Evolutionary conservation across 2,113 vertebrate genomes (phyloP), one percentile per base, ranked within the genome.

Genomic region (Myotis yumanensis): DNA sequence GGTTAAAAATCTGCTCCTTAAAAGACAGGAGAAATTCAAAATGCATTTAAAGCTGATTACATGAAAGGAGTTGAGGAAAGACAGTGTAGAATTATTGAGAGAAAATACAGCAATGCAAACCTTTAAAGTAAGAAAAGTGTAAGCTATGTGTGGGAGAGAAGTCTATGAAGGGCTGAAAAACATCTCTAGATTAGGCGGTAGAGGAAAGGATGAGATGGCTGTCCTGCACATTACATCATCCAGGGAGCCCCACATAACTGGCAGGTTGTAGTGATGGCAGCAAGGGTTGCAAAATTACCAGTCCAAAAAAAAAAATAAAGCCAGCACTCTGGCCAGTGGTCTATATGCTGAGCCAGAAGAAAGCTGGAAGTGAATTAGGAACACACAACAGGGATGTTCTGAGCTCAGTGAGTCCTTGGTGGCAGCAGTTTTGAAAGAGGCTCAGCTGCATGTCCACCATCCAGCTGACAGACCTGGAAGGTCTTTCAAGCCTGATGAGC

Each of bases 391-490:
- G 32, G 7, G 40, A 16, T 51, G 73, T 73, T 89, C 14, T 32
- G 76, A 79, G 2, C 14, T 71, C 59, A 37, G 43, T 37, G 2
- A 30, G 86, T 75, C 51, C 73, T 1, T 37, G 46, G 69, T 76
- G 43, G 54, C 35, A 79, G 25, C 76, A 64, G 7, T 72, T 95
- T 93, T 62, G 59, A 84, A 52, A 37, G 85, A 88, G 82, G 6
- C 76, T 83, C 91, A 89, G 86, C 73, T 95, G 76, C 20, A 1
- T 62, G 77, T 83, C 93, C 59, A 32, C 7, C 18, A 23, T 84
- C 82, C 89, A 94, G 90, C 64, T 62, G 81, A 86, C 18, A 54
- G 23, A 73, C 66, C 73, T 91, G 91, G 43, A 91, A 92, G 68
- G 79, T 64, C 91, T 89, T 48, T 66, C 66, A 51, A 57, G 43